Evolutionary conservation across 35 echinoderm and acorn worm genomes (phyloP), one percentile per base, ranked within the genome.

Genomic region (Acanthaster planci): DNA sequence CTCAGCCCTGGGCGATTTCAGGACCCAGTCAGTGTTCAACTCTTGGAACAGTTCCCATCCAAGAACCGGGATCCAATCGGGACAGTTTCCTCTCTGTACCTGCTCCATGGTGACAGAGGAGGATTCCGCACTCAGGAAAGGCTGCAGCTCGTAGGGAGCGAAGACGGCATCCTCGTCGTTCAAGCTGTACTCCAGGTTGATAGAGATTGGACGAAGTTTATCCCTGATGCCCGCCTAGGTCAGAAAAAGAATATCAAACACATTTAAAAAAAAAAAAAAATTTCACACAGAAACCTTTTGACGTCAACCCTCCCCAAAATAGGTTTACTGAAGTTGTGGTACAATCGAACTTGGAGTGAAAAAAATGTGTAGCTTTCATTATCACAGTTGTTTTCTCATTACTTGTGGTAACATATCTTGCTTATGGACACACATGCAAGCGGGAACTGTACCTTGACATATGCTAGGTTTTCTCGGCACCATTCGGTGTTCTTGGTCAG

Each of bases 171-270:
- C 60, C 12, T 83, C 87, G 29, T 47, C 38, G 67, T 89, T 78
- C 26, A 89, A 68, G 6, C 51, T 40, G 44, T 89, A 89, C 26
- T 77, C 56, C 12, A 83, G 23, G 50, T 36, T 50, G 44, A 89
- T 64, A 3, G 42, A 34, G 51, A 89, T 83, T 7, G 87, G 80
- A 15, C 79, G 72, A 1, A 83, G 67, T 56, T 89, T 89, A 47
- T 89, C 87, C 27, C 67, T 38, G 22, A 89, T 89, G 31, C 21
- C 39, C 31, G 82, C 51, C 87, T 89, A 52, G 52, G 26, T 12
- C n/a, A 34, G 55, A 18, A 57, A 81, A 40, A 2, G 37, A 60
- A 36, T n/a, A 35, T 56, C 19, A 68, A 6, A 0, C 2, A 26
- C 30, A 27, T 72, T 16, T 31, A 34, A 72, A 72, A 72, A 34